Percentiles rank a stretch among this genome's conserved stretches.
phyloP scores from a whole-genome alignment of 2,888 invertebrate species.

The Pachycephus smyrnensis region DNA sequence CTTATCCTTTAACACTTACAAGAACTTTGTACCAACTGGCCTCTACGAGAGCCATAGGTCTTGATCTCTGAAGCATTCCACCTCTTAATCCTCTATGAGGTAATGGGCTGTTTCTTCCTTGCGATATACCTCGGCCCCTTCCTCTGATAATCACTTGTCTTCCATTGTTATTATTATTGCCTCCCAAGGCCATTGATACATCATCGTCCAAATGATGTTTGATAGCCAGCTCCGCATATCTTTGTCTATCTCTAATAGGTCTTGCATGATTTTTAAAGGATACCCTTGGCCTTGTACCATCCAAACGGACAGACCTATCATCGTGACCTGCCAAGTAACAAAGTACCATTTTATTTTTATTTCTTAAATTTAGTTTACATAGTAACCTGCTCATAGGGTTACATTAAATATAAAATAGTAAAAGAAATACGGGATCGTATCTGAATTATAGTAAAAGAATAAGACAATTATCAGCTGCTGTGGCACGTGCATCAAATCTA shows the following conservation, averaged over 20 bases:
- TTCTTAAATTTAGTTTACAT: not conserved
- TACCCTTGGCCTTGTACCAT: constrained; percentile 46
- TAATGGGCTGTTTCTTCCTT: constrained; percentile 54
- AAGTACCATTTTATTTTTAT: not conserved
- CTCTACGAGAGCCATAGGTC: constrained; percentile 26
- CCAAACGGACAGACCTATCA: constrained; percentile 42
- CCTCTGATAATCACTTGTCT: constrained; percentile 40
- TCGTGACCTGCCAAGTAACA: constrained; percentile 46
- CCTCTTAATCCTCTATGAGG: constrained; percentile 41
- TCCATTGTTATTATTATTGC: constrained; percentile 48
- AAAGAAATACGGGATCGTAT: not conserved
- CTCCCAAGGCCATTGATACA: constrained; percentile 47
- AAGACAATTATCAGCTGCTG: not conserved
- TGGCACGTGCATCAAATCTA: not conserved
- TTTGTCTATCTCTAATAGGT: constrained; percentile 27
- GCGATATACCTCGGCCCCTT: constrained; percentile 27
- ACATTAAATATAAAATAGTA: not conserved
- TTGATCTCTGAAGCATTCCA: constrained; percentile 25
- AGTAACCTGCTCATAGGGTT: not conserved
- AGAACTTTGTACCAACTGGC: constrained; percentile 80
- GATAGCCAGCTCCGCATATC: constrained; percentile 26
- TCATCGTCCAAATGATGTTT: constrained; percentile 52
- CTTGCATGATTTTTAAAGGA: constrained; percentile 52
- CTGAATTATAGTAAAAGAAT: not conserved
- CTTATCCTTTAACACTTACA: constrained; percentile 59